Evolutionary conservation across 2,888 invertebrate genomes (phyloP), one percentile per base, ranked within the genome.

Genomic region (Zaprionus lineosus): DNA sequence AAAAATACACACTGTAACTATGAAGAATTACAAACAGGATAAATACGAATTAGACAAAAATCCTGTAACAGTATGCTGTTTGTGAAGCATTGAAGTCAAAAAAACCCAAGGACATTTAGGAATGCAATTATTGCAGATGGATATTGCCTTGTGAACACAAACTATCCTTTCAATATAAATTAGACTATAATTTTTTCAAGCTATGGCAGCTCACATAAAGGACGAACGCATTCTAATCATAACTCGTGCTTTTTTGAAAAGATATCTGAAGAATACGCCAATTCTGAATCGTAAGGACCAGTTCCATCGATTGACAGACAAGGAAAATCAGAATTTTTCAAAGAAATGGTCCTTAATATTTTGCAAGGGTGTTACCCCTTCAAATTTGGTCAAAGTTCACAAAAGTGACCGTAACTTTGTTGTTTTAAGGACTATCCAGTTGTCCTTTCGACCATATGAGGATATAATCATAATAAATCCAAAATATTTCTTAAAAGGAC

Each of bases 1-100:
- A 43, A 67, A 52, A 40, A 61, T 29, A 62, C 34, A 16, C 40
- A 44, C 48, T n/a, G n/a, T n/a, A n/a, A n/a, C n/a, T n/a, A n/a
- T n/a, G n/a, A n/a, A n/a, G n/a, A n/a, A n/a, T n/a, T n/a, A n/a
- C n/a, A n/a, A n/a, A n/a, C n/a, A n/a, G n/a, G n/a, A n/a, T n/a
- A n/a, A n/a, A n/a, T n/a, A n/a, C n/a, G n/a, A n/a, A n/a, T n/a
- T n/a, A n/a, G n/a, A n/a, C n/a, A n/a, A n/a, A n/a, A n/a, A n/a
- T n/a, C n/a, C n/a, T n/a, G n/a, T n/a, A n/a, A n/a, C n/a, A n/a
- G n/a, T n/a, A n/a, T n/a, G n/a, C n/a, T n/a, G n/a, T n/a, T n/a
- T n/a, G n/a, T n/a, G n/a, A n/a, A n/a, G n/a, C n/a, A n/a, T n/a
- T n/a, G n/a, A n/a, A n/a, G n/a, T n/a, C n/a, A n/a, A n/a, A n/a